Base-by-base conservation (phyloP, 2,888 invertebrate species). In the Platycnemis pennipes region DNA sequence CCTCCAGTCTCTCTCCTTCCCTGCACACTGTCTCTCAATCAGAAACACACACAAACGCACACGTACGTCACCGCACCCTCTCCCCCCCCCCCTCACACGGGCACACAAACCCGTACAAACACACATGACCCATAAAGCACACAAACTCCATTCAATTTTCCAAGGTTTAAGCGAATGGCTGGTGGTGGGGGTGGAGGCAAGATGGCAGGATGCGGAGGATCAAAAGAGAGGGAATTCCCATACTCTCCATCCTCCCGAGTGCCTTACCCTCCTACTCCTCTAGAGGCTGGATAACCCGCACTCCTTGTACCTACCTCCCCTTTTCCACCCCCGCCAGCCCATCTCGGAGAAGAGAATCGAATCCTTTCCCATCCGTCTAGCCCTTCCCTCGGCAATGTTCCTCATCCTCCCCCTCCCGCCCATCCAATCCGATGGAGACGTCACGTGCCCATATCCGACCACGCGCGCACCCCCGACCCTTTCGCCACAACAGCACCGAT, bases 71-170 rank as follows among this genome's bases (percentile, higher is more conserved):
- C n/a, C n/a, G n/a, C 77, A n/a, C n/a, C 13, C 13, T 37, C 3
- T 37, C 77, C 31, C 44, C 7, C 42, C 42, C 86, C 13, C 86
- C 26, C 0, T 5, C 86, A 86, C 87, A 44, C 46, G 13, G 45
- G 26, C 22, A 87, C 26, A 87, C 44, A 44, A 87, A 87, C 45
- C 44, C 45, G 26, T 16, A 87, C 31, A 45, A 44, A 87, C 87
- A 87, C 87, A 87, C 87, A 16, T 77, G 46, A n/a, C 87, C 87
- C 87, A 87, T 46, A 46, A 44, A 46, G 46, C 87, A 45, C 87
- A 87, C 46, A 46, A n/a, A 5, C 45, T 45, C 87, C 87, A 87
- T 87, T 87, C 87, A 87, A 87, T 87, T 87, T 87, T 46, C 45
- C 44, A 87, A 87, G 87, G 45, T 44, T 26, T 46, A 87, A 45